Percentiles rank a stretch among this genome's conserved stretches.
These are phyloP conservation scores for Drosophila guanche DNA, from an alignment of 1,140 invertebrate genomes.

Conservation along the genomic window DNA sequence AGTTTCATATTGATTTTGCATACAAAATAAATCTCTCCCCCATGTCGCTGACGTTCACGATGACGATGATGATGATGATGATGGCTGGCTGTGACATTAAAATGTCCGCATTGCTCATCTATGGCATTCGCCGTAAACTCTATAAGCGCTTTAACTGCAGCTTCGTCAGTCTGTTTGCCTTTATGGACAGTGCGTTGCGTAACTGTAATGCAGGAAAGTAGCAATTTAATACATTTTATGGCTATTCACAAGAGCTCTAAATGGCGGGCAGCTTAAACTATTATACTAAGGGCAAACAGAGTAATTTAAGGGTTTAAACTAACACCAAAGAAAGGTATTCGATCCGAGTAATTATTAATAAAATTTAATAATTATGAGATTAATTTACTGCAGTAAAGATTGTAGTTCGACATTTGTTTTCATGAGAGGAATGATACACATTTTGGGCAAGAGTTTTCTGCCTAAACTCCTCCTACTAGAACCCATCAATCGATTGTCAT, in stretches of 20 bases:
- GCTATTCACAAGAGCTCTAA: conserved; percentile 13
- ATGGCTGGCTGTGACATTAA: conserved; percentile 50
- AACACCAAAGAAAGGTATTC: too few species aligned
- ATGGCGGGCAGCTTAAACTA: background rate
- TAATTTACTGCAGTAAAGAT: too few species aligned
- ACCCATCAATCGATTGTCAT: background rate
- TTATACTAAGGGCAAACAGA: too few species aligned
- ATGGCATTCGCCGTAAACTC: conserved; percentile 36
- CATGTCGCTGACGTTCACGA: conserved; percentile 1
- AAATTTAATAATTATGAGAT: too few species aligned
- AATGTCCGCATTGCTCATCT: conserved; percentile 58
- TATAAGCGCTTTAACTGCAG: conserved; percentile 50
- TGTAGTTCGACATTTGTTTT: too few species aligned
- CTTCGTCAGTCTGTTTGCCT: conserved; percentile 8
- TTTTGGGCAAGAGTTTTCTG: too few species aligned
- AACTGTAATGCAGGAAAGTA: conserved; percentile 18
- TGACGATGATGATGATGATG: conserved; percentile 17
- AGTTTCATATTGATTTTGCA: conserved; percentile 57
- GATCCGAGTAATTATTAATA: too few species aligned
- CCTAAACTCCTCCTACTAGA: too few species aligned
- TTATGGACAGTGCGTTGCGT: conserved; percentile 45
- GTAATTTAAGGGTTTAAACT: too few species aligned
- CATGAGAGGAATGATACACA: too few species aligned
- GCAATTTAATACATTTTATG: conserved; percentile 6
- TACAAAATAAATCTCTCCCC: conserved; percentile 46